Evolutionary conservation across 2,888 invertebrate species (phyloP).

Genomic region (Baronia brevicornis): DNA sequence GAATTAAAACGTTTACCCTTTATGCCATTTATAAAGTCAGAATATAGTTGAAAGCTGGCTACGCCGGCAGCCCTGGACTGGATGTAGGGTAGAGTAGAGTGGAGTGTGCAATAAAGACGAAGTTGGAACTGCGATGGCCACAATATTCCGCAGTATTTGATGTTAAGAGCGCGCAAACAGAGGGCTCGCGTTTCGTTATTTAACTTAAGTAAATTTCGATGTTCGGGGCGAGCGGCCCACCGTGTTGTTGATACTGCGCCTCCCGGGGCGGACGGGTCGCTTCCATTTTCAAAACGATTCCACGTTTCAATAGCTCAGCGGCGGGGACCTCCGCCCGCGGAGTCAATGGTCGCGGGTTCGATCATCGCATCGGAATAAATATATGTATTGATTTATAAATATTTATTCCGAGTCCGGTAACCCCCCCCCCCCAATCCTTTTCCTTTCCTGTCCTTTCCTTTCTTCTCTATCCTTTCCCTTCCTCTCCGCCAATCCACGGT

Average conservation of each 20-base stretch:
- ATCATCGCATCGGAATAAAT: too few species aligned
- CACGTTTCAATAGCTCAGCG: constrained; percentile 6
- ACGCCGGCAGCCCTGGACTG: constrained; percentile 6
- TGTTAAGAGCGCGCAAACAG: constrained; percentile 57
- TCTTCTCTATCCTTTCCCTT: too few species aligned
- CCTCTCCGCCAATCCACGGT: too few species aligned
- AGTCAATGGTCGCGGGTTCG: too few species aligned
- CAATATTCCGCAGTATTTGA: constrained; percentile 53
- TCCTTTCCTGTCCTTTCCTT: too few species aligned
- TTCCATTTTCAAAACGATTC: constrained; percentile 39
- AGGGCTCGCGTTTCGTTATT: constrained; percentile 70
- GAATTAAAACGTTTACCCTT: too few species aligned
- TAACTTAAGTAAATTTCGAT: constrained; percentile 75
- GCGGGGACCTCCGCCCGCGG: too few species aligned
- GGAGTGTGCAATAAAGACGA: constrained; percentile 46
- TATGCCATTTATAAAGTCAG: too few species aligned
- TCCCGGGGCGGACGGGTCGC: constrained; percentile 33
- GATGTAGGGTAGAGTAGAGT: constrained; percentile 41
- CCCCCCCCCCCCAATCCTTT: too few species aligned
- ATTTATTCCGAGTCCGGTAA: too few species aligned
- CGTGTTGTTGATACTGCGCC: constrained; percentile 42
- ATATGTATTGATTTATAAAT: too few species aligned
- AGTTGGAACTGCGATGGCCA: constrained; percentile 30
- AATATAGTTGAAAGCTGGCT: too few species aligned
- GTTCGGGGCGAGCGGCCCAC: constrained; percentile 50